A percentile compares a stretch with the other conserved stretches of the same genome.
These are phyloP conservation scores for Drosophila suzukii DNA, from an alignment of 1,140 invertebrate genomes.

Conservation along the genomic window DNA sequence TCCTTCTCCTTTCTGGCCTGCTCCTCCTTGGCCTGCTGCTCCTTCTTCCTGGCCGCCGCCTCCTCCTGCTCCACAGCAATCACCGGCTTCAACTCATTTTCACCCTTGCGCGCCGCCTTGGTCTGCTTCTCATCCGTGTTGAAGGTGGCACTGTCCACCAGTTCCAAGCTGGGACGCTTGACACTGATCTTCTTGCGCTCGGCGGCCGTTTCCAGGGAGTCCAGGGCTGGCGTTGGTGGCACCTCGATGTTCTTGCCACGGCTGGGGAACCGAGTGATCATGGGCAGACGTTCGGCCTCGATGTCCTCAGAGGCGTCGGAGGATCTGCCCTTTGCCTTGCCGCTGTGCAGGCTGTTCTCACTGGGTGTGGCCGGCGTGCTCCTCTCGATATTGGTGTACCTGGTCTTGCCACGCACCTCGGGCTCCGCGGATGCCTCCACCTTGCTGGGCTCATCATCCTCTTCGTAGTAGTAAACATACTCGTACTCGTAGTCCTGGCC, in stretches of 20 bases:
- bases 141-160: constrained; percentile 92
- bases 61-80: constrained; percentile 71
- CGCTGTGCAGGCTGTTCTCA: constrained; percentile 86
- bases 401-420: constrained; percentile 85
- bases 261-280: constrained; percentile 91
- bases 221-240: constrained; percentile 70
- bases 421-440: constrained; percentile 33
- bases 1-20: constrained; percentile 42
- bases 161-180: constrained; percentile 88
- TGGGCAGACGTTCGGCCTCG: constrained; percentile 89
- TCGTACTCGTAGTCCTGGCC: constrained; percentile 96
- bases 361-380: constrained; percentile 85
- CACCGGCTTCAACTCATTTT: constrained; percentile 76
- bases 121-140: constrained; percentile 88
- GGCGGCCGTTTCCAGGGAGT: constrained; percentile 83
- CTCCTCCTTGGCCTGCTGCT: constrained; percentile 20
- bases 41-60: constrained; percentile 37
- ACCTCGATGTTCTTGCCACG: constrained; percentile 85
- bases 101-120: constrained; percentile 73
- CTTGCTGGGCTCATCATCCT: constrained; percentile 89
- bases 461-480: constrained; percentile 96
- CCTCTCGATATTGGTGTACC: constrained; percentile 89
- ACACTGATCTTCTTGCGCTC: constrained; percentile 85
- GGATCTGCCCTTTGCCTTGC: constrained; percentile 85
- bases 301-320: constrained; percentile 85